phyloP scores from a whole-genome alignment of 2,113 vertebrate genomes.

The Xenopus borealis region DNA sequence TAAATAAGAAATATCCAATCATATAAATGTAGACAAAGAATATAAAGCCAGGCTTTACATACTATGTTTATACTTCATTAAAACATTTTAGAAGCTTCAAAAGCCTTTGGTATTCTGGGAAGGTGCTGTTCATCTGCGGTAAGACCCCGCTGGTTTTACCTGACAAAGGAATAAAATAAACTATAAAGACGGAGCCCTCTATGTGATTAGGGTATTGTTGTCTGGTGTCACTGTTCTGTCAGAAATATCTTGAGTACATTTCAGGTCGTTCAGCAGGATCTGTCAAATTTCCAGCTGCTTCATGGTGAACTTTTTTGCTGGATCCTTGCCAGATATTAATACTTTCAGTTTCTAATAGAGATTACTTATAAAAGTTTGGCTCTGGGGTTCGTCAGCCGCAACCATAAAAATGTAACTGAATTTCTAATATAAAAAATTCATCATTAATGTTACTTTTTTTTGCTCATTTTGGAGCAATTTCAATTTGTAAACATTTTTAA shows the following conservation, averaged over 20 bases:
- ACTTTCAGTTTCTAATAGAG: constrained; percentile 15
- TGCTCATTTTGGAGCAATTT: background rate
- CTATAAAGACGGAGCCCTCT: too few relatives aligned
- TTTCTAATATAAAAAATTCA: background rate
- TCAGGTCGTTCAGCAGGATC: background rate
- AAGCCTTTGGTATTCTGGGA: too few relatives aligned
- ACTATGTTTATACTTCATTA: too few relatives aligned
- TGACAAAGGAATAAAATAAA: too few relatives aligned
- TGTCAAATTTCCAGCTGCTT: background rate
- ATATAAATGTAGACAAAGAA: too few relatives aligned
- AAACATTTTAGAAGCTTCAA: too few relatives aligned
- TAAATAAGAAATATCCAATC: too few relatives aligned
- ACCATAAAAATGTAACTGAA: constrained; percentile 9
- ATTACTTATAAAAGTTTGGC: constrained; percentile 7
- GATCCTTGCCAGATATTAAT: constrained; percentile 6
- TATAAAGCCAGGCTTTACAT: too few relatives aligned
- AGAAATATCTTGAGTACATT: background rate
- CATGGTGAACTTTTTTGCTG: background rate
- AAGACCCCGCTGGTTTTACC: too few relatives aligned
- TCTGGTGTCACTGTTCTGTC: too few relatives aligned
- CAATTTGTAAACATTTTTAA: constrained; percentile 5
- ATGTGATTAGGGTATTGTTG: too few relatives aligned
- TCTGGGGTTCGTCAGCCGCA: background rate
- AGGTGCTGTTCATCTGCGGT: too few relatives aligned
- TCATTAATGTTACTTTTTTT: background rate